Percentiles rank a stretch among this genome's conserved stretches.
phyloP scores from a whole-genome alignment of 1,140 invertebrate genomes.

The Panagrolaimus sp. region DNA sequence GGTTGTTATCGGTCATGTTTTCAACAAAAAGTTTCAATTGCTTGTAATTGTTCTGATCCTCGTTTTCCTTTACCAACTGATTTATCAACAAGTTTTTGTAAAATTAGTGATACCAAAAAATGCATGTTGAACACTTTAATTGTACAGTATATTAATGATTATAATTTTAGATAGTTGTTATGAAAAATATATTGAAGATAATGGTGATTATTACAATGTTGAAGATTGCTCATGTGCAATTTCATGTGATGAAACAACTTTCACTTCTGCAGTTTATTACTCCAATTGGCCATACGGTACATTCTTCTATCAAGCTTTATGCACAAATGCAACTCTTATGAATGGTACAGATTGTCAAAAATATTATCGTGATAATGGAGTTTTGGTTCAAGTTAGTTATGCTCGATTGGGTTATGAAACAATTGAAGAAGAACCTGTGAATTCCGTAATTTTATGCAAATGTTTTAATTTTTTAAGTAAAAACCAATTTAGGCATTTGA shows the following conservation, averaged over 20 bases:
- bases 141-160: not conserved
- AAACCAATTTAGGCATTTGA: not conserved
- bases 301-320: not conserved
- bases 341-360: not conserved
- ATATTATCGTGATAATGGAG: not conserved
- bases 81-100: not conserved
- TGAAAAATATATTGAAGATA: slow-evolving; percentile 1
- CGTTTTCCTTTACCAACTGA: not conserved
- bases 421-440: not conserved
- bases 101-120: too few relatives aligned
- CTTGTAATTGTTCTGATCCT: not conserved
- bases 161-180: not conserved
- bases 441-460: not conserved
- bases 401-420: not conserved
- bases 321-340: not conserved
- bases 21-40: not conserved
- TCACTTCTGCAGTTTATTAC: not conserved
- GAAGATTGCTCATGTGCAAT: not conserved
- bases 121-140: too few relatives aligned
- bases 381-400: not conserved
- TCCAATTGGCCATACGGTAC: not conserved
- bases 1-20: slow-evolving; percentile 1
- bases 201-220: not conserved
- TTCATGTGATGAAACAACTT: slow-evolving; percentile 1
- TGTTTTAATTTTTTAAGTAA: not conserved